These are phyloP conservation scores for Gila robusta DNA, from an alignment of 2,797 vertebrate genomes.

Conservation along the genomic window DNA sequence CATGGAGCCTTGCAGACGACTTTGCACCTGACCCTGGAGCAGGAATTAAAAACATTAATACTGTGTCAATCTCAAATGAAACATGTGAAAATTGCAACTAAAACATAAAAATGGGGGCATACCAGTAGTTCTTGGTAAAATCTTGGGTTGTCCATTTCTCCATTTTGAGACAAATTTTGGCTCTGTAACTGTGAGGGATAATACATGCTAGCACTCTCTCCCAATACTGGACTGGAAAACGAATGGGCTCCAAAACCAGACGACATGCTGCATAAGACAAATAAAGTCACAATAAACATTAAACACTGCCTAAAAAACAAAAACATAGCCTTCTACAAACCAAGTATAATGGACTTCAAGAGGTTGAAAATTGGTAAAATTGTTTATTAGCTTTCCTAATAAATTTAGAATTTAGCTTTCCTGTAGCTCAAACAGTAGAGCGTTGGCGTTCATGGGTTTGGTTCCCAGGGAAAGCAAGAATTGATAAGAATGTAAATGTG, in stretches of 20 bases:
- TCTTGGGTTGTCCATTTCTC: constrained; percentile 73
- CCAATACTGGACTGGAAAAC: constrained; percentile 75
- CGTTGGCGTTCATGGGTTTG: no score
- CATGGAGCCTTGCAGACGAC: constrained; percentile 79
- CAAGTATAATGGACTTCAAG: not conserved
- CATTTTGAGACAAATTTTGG: constrained; percentile 59
- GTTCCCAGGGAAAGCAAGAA: no score
- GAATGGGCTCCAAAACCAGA: constrained; percentile 58
- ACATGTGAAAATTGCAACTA: not conserved
- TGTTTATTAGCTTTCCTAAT: no score
- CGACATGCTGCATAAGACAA: constrained; percentile 15
- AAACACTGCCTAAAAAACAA: not conserved
- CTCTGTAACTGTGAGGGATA: constrained; percentile 70
- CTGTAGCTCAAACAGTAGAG: no score
- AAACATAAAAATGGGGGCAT: constrained; percentile 53
- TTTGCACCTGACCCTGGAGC: constrained; percentile 87
- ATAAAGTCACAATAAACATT: not conserved
- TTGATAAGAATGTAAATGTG: no score
- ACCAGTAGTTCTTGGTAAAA: constrained; percentile 92
- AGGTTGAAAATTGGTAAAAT: not conserved
- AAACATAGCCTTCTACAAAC: not conserved
- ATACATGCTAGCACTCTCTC: constrained; percentile 77
- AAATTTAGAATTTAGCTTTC: no score
- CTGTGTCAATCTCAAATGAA: not conserved
- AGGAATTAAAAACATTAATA: constrained; percentile 29